A percentile compares a stretch with the other conserved stretches of the same genome.
Evolutionary conservation across 2,888 invertebrate genomes (phyloP).

Genomic region (Dilophus febrilis): DNA sequence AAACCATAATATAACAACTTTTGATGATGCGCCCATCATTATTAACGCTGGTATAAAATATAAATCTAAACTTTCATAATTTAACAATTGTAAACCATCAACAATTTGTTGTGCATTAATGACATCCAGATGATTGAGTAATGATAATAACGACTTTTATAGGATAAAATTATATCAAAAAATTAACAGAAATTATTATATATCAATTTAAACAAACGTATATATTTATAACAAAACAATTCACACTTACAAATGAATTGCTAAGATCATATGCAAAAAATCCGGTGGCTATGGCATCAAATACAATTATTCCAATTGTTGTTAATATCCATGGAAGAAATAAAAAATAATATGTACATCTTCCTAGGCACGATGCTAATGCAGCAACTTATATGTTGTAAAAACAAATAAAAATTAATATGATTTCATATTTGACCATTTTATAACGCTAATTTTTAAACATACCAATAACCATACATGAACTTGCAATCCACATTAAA

Average conservation of each 20-base stretch:
- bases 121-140: constrained; percentile 3
- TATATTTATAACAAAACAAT: too few relatives aligned
- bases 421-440: too few relatives aligned
- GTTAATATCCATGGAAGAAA: constrained; percentile 30
- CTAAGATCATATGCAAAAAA: constrained; percentile 27
- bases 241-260: constrained; percentile 23
- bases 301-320: constrained; percentile 21
- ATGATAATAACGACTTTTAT: background rate
- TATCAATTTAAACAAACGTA: too few relatives aligned
- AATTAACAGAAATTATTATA: too few relatives aligned
- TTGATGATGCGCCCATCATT: constrained; percentile 2
- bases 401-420: too few relatives aligned
- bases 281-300: constrained; percentile 30
- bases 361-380: constrained; percentile 7
- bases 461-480: constrained; percentile 5
- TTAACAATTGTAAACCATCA: background rate
- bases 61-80: too few relatives aligned
- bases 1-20: constrained; percentile 4
- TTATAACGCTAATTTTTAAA: too few relatives aligned
- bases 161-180: background rate
- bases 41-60: constrained; percentile 6
- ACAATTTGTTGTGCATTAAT: background rate
- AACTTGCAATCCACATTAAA: constrained; percentile 5
- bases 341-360: constrained; percentile 11
- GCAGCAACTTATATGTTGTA: constrained; percentile 11